Conservation (phyloP, 2,113 vertebrate genomes). For the Scopus umbretta region DNA sequence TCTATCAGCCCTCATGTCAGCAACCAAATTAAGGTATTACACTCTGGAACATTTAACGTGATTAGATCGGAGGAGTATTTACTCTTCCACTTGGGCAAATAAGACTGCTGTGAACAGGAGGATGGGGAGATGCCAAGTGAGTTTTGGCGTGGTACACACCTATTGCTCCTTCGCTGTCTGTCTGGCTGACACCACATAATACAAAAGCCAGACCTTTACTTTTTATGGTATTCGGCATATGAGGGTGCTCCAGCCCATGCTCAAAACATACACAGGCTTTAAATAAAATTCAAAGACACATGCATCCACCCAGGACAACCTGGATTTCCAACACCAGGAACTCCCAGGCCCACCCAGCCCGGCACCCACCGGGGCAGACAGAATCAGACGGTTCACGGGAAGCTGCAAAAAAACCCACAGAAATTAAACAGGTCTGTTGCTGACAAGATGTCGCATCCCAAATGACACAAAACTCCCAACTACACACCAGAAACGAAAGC, state of each 20-base stretch:
- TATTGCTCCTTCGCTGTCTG: not conserved
- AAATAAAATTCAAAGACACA: not conserved
- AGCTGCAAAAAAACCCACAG: not conserved
- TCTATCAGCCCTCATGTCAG: conserved; percentile 45
- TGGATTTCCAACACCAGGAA: not conserved
- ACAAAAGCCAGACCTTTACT: not conserved
- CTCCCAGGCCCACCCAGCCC: not conserved
- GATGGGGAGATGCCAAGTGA: conserved; percentile 14
- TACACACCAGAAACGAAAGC: not conserved
- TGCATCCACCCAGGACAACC: not conserved
- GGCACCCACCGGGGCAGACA: not conserved
- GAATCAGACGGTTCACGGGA: not conserved
- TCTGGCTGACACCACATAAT: not conserved
- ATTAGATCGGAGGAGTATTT: conserved; percentile 14
- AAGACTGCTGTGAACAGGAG: not conserved
- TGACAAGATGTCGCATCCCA: not conserved
- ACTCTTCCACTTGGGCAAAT: not conserved
- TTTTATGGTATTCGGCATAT: not conserved
- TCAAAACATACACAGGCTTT: not conserved
- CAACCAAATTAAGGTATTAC: conserved; percentile 58
- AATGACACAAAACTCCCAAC: not conserved
- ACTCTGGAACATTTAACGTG: conserved; percentile 3
- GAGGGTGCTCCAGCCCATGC: not conserved
- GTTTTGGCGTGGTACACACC: not conserved
- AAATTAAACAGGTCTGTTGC: not conserved